Evolutionary conservation across 1,140 invertebrate genomes (phyloP).

Genomic region (Myzus persicae): DNA sequence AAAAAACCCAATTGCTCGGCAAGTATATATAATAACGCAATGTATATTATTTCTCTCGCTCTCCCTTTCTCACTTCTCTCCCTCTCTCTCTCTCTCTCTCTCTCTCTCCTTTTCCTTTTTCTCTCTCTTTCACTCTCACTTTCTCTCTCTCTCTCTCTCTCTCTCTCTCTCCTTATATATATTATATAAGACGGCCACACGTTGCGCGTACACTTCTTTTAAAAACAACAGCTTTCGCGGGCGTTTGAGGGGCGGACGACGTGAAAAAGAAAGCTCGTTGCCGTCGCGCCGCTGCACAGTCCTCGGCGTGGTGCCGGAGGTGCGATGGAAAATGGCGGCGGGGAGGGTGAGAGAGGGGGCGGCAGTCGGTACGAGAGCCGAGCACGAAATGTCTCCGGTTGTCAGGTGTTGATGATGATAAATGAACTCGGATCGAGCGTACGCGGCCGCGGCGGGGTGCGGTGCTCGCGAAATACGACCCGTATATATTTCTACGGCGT

Average conservation of each 20-base stretch:
- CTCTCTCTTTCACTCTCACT: too few species aligned
- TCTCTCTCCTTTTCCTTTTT: too few species aligned
- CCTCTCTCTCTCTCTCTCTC: too few species aligned
- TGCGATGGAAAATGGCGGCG: neutral
- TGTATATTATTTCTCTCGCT: neutral
- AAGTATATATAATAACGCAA: neutral
- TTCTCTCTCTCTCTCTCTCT: too few species aligned
- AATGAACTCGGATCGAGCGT: conserved; percentile 34
- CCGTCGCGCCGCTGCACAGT: neutral
- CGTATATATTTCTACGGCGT: neutral
- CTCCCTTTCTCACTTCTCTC: too few species aligned
- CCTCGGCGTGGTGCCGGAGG: neutral
- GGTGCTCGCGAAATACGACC: neutral
- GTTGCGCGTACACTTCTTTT: neutral
- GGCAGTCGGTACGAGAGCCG: neutral
- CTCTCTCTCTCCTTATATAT: neutral
- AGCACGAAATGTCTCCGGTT: conserved; percentile 50
- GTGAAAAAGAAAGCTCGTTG: neutral
- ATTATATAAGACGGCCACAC: neutral
- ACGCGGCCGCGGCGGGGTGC: neutral
- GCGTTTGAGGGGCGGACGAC: neutral
- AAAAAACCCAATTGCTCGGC: neutral
- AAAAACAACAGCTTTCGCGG: conserved; percentile 25
- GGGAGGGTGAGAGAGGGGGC: neutral
- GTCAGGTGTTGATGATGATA: conserved; percentile 51